A percentile compares a stretch with the other conserved stretches of the same genome.
phyloP scores from a whole-genome alignment of 2,888 invertebrate species.

The Meloe dianella region DNA sequence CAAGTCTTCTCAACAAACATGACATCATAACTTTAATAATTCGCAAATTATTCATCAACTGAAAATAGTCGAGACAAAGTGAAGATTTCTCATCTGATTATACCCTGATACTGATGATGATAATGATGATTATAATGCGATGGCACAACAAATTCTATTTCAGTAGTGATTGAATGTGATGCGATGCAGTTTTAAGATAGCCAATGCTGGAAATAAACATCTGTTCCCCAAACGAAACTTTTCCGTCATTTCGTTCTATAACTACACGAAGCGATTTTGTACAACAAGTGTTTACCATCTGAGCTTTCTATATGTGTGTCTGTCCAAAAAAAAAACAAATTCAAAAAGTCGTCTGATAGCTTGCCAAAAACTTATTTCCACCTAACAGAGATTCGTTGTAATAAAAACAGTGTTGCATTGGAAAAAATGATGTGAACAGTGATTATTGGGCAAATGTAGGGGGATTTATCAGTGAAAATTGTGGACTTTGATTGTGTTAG shows the following conservation, averaged over 20 bases:
- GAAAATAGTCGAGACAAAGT: background rate
- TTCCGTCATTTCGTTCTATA: background rate
- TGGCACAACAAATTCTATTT: constrained; percentile 1
- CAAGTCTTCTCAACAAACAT: background rate
- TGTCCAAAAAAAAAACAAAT: background rate
- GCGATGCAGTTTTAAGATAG: background rate
- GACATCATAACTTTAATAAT: background rate
- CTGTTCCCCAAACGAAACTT: background rate
- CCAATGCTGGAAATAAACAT: background rate
- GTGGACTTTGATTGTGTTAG: too few relatives aligned
- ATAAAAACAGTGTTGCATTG: background rate
- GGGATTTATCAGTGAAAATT: background rate
- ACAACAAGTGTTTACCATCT: background rate
- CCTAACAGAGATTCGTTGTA: background rate
- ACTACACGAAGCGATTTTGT: background rate
- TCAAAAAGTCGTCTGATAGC: background rate
- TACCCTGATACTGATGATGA: too few relatives aligned
- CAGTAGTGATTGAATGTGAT: background rate
- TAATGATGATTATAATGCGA: background rate
- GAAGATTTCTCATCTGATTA: background rate
- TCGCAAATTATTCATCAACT: constrained; percentile 15
- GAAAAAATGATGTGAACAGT: background rate
- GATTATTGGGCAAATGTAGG: background rate
- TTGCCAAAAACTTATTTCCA: constrained; percentile 1
- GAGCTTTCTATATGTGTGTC: background rate